These are phyloP conservation scores for Trididemnum clinides DNA, from an alignment of 23 tunicate species.

Conservation along the genomic window DNA sequence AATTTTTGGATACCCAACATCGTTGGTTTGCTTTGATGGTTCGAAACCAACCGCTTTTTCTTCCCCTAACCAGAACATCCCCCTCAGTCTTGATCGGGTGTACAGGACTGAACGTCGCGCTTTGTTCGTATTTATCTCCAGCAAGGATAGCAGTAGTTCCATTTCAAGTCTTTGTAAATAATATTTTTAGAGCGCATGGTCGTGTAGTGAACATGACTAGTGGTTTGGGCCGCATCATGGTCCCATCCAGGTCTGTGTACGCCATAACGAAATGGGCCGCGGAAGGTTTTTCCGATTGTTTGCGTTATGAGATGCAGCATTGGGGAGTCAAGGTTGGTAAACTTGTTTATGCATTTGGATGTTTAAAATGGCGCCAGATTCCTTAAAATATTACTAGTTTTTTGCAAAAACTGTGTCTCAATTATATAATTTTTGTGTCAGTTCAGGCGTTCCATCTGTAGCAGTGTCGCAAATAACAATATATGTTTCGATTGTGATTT, in stretches of 20 bases:
- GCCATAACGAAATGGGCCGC: conserved; percentile 78
- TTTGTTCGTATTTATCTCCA: no score
- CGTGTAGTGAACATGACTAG: conserved; percentile 90
- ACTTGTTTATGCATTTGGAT: neutral
- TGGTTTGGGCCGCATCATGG: conserved; percentile 83
- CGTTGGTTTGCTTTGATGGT: no score
- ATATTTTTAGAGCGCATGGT: conserved; percentile 70
- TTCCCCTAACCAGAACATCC: no score
- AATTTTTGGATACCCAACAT: no score
- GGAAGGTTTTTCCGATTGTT: conserved; percentile 76
- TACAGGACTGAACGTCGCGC: no score
- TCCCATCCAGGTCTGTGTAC: conserved; percentile 85
- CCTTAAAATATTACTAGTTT: neutral
- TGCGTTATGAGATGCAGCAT: conserved; percentile 80
- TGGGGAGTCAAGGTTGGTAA: conserved; percentile 76
- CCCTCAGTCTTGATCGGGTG: no score
- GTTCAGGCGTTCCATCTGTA: neutral
- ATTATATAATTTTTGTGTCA: neutral
- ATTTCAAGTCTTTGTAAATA: no score
- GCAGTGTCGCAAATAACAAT: no score
- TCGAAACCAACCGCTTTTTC: no score
- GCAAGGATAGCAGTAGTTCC: no score
- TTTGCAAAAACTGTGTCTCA: neutral
- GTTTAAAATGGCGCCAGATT: neutral
- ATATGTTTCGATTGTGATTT: no score